phyloP scores from a whole-genome alignment of 2,113 vertebrate species.

The Delphinapterus leucas region DNA sequence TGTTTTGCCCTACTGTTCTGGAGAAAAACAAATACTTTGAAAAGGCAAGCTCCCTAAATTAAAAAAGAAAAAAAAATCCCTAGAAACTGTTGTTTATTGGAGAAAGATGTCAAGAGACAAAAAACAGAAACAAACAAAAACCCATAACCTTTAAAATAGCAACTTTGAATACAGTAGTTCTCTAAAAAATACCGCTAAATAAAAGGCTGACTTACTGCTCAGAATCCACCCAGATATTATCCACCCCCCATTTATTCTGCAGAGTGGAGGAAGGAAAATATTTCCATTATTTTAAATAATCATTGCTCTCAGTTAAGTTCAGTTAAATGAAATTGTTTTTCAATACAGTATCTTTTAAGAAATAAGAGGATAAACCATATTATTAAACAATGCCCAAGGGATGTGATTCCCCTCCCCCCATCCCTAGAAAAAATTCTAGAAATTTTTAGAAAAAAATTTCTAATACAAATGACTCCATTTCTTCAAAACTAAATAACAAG shows the following conservation, averaged over 20 bases:
- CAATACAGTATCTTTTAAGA: conserved; percentile 20
- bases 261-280: background rate
- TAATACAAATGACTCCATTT: conserved; percentile 1
- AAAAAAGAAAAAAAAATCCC: background rate
- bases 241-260: background rate
- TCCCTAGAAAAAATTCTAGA: background rate
- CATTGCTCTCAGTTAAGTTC: conserved; percentile 31
- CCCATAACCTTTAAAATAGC: conserved; percentile 21
- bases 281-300: conserved; percentile 39
- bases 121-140: background rate
- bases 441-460: background rate
- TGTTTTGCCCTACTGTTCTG: conserved; percentile 38
- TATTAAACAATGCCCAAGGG: background rate
- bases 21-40: conserved; percentile 64
- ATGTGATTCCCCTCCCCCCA: background rate
- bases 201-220: conserved; percentile 15
- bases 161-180: background rate
- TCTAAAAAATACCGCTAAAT: background rate
- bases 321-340: conserved; percentile 36
- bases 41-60: background rate
- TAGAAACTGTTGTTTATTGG: background rate
- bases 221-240: background rate
- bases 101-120: background rate
- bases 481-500: conserved; percentile 19
- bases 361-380: background rate